Conservation (phyloP, 2,888 invertebrate genomes). For the Agapetus fuscipes region DNA sequence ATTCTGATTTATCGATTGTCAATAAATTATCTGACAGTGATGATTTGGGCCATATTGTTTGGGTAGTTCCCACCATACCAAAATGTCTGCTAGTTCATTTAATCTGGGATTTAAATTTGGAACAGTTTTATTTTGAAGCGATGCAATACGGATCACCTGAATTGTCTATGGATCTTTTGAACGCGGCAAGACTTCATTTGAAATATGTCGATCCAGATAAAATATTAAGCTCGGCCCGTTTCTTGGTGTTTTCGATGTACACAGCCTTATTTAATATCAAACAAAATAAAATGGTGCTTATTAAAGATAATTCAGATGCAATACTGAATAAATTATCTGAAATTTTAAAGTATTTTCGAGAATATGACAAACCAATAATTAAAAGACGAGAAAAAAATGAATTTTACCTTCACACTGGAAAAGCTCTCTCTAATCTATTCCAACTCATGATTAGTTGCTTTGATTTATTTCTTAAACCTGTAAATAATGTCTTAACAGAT, state of each 20-base stretch:
- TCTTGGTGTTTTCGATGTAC: slow-evolving; percentile 8
- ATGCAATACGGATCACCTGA: slow-evolving; percentile 11
- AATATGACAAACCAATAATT: not conserved
- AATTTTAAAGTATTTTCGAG: not conserved
- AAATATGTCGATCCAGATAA: slow-evolving; percentile 9
- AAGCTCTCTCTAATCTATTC: slow-evolving; percentile 7
- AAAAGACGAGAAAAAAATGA: not conserved
- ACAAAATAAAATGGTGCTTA: no score
- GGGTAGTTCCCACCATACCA: slow-evolving; percentile 14
- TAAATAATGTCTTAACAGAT: no score
- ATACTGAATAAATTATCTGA: not conserved
- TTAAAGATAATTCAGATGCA: no score
- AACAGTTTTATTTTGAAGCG: slow-evolving; percentile 15
- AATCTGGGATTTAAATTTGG: slow-evolving; percentile 12
- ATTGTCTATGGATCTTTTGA: slow-evolving; percentile 11
- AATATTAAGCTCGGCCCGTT: slow-evolving; percentile 2
- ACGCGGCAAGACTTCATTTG: slow-evolving; percentile 9
- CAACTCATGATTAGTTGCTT: slow-evolving; percentile 11
- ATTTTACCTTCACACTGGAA: slow-evolving; percentile 9
- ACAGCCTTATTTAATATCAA: not conserved
- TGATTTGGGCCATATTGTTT: slow-evolving; percentile 16
- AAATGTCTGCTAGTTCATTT: slow-evolving; percentile 15
- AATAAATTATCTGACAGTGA: slow-evolving; percentile 14
- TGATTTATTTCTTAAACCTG: no score
- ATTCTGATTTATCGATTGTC: slow-evolving; percentile 15